Conservation (phyloP, 2,797 vertebrate genomes). For the Accipiter minullus region DNA sequence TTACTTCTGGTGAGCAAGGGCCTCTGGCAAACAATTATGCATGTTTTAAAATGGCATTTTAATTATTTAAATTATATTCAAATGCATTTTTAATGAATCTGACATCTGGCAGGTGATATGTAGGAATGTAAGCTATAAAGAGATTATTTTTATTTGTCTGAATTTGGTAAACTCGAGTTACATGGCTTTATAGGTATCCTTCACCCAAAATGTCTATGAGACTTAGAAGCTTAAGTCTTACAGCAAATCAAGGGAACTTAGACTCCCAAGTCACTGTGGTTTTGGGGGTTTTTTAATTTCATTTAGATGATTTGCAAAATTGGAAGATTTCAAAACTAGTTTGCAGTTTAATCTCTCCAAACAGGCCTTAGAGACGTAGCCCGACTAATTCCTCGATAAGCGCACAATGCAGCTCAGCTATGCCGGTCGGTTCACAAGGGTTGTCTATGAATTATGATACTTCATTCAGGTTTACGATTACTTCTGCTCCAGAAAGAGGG, state of each 20-base stretch:
- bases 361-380: background rate
- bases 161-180: background rate
- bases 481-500: background rate
- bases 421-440: background rate
- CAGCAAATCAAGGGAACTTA: background rate
- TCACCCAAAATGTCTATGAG: background rate
- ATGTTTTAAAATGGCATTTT: constrained; percentile 28
- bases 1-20: background rate
- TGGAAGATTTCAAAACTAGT: background rate
- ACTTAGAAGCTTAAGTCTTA: background rate
- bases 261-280: background rate
- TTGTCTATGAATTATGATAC: background rate
- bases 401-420: background rate
- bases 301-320: background rate
- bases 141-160: constrained; percentile 1
- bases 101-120: constrained; percentile 30
- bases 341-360: background rate
- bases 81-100: constrained; percentile 22
- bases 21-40: constrained; percentile 23
- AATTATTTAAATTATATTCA: constrained; percentile 44
- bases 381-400: background rate
- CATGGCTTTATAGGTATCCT: background rate
- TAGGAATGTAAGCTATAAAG: background rate
- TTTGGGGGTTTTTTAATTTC: background rate
- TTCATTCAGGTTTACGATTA: background rate